Evolutionary conservation across 2,888 invertebrate genomes (phyloP).

Genomic region (Pachycephus smyrnensis): DNA sequence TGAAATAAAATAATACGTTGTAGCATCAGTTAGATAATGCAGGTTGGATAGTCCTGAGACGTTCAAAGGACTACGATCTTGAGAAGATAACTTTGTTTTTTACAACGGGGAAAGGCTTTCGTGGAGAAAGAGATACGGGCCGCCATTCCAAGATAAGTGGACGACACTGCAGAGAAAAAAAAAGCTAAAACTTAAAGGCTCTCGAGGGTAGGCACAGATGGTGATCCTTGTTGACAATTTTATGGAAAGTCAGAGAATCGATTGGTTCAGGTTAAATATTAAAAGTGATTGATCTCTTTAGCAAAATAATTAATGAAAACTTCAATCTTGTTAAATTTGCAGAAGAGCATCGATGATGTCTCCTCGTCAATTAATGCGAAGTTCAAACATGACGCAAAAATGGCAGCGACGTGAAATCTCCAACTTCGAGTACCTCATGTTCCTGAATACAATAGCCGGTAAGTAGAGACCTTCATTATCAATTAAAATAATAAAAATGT

Average conservation of each 20-base stretch:
- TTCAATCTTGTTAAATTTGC: conserved; percentile 15
- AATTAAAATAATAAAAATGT: neutral
- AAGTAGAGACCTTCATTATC: conserved; percentile 54
- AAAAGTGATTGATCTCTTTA: neutral
- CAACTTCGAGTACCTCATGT: conserved; percentile 99
- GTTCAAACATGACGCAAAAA: conserved; percentile 99
- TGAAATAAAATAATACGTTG: neutral
- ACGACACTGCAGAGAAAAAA: neutral
- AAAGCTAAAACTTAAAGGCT: neutral
- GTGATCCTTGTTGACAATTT: neutral
- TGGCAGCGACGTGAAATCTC: conserved; percentile 99
- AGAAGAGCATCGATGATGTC: conserved; percentile 98
- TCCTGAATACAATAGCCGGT: conserved; percentile 99
- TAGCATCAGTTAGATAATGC: neutral
- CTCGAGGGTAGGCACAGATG: neutral
- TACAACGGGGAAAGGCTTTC: neutral
- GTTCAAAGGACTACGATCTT: neutral
- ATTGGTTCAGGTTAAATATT: neutral
- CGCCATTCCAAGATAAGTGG: neutral
- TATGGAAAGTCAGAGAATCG: neutral
- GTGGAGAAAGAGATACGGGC: neutral
- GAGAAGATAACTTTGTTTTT: neutral
- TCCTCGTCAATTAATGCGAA: conserved; percentile 97
- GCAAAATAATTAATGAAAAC: neutral
- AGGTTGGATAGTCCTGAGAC: neutral